These are phyloP conservation scores for Sebastes iracundus DNA, from an alignment of 2,797 vertebrate species.

Conservation along the genomic window DNA sequence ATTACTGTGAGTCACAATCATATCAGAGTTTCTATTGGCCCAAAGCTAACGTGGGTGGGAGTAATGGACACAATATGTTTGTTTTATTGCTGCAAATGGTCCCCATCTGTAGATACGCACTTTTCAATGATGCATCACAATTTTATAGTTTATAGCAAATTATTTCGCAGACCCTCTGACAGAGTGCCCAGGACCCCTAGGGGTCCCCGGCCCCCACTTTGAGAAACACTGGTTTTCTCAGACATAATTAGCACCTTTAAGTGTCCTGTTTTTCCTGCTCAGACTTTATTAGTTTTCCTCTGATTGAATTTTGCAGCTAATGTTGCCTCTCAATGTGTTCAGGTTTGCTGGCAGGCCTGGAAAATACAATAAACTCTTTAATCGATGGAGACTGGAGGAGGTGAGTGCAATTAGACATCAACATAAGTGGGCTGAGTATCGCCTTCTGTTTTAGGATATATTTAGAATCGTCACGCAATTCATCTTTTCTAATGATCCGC, in stretches of 20 bases:
- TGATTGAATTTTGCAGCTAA: constrained; percentile 68
- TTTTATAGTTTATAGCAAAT: no score
- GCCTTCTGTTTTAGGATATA: constrained; percentile 23
- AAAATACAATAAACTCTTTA: constrained; percentile 98
- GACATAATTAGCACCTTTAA: constrained; percentile 31
- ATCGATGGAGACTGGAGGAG: constrained; percentile 98
- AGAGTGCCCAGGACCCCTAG: no score
- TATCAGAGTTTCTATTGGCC: no score
- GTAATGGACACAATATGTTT: no score
- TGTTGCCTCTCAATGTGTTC: constrained; percentile 59
- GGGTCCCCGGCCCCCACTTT: background rate
- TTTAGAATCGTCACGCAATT: constrained; percentile 27
- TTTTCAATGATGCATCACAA: no score
- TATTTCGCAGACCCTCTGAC: no score
- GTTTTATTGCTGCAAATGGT: no score
- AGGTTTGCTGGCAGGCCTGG: constrained; percentile 98
- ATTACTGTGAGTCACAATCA: no score
- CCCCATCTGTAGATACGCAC: no score
- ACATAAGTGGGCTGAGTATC: constrained; percentile 26
- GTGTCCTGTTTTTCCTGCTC: background rate
- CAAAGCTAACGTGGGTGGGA: no score
- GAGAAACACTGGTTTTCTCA: background rate
- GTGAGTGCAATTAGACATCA: constrained; percentile 81
- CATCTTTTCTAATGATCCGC: constrained; percentile 35
- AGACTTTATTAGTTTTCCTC: constrained; percentile 38